Conservation (phyloP, 2,797 vertebrate species). For the Orientallactaga sibirica region DNA sequence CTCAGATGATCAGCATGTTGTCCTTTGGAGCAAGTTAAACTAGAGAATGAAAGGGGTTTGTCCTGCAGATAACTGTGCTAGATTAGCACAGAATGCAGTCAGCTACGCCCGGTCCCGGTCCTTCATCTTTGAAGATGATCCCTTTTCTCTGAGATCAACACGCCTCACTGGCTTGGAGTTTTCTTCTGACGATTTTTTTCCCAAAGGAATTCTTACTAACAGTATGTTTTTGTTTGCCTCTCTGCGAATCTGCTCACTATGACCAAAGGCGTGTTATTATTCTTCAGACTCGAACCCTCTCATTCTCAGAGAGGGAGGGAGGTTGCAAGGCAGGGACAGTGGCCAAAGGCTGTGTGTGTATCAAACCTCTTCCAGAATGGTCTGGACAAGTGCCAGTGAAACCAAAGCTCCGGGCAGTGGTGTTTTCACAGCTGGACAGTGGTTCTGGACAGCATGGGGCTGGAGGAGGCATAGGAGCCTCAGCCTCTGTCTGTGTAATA, state of each 20-base stretch:
- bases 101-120: neutral
- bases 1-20: neutral
- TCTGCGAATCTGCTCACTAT: constrained; percentile 8
- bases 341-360: constrained; percentile 17
- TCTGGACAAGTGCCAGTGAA: constrained; percentile 29
- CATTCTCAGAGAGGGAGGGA: constrained; percentile 47
- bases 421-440: constrained; percentile 79
- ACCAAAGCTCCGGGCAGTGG: constrained; percentile 37
- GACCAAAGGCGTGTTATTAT: constrained; percentile 58
- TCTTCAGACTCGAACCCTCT: constrained; percentile 63
- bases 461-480: neutral
- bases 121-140: constrained; percentile 25
- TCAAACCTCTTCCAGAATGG: constrained; percentile 50
- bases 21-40: neutral
- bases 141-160: constrained; percentile 17
- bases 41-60: neutral
- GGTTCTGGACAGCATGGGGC: neutral
- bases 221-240: constrained; percentile 29
- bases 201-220: constrained; percentile 62
- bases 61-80: neutral
- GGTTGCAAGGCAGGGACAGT: neutral
- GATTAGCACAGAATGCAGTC: neutral
- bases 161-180: neutral
- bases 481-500: constrained; percentile 46
- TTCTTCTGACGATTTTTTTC: neutral